Percentiles rank a stretch among this genome's conserved stretches.
Evolutionary conservation across 2,113 vertebrate genomes (phyloP).

Genomic region (Candoia aspera): DNA sequence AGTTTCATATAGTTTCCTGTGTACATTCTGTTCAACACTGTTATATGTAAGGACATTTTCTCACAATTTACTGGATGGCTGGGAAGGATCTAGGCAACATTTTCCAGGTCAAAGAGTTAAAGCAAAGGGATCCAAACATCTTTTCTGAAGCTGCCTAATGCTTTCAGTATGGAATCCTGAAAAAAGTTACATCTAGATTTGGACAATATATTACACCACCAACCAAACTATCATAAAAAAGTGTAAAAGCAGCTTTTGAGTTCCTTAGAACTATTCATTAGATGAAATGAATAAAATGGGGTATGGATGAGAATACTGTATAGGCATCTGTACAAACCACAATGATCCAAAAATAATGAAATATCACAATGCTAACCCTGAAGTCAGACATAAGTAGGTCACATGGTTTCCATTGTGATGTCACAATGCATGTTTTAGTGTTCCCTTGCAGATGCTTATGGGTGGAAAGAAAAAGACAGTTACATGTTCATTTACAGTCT

Average conservation of each 20-base stretch:
- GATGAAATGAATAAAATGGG: neutral
- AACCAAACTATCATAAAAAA: neutral
- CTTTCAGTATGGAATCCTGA: neutral
- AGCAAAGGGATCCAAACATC: neutral
- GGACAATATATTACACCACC: neutral
- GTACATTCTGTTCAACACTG: neutral
- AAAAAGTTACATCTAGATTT: too few relatives aligned
- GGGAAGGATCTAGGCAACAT: neutral
- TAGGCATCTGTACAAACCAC: neutral
- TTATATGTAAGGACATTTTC: neutral
- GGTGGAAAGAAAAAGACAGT: too few relatives aligned
- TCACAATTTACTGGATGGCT: neutral
- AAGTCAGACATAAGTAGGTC: too few relatives aligned
- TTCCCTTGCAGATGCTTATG: too few relatives aligned
- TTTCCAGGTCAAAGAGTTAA: neutral
- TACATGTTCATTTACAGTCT: too few relatives aligned
- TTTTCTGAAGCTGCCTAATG: neutral
- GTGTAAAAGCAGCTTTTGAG: neutral
- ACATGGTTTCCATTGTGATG: too few relatives aligned
- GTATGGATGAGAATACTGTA: neutral
- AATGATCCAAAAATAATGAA: too few relatives aligned
- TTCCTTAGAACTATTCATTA: neutral
- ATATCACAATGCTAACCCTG: too few relatives aligned
- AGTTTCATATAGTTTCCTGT: neutral
- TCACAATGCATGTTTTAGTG: too few relatives aligned